Evolutionary conservation across 2,888 invertebrate species (phyloP).

Genomic region (Plemyria rubiginata): DNA sequence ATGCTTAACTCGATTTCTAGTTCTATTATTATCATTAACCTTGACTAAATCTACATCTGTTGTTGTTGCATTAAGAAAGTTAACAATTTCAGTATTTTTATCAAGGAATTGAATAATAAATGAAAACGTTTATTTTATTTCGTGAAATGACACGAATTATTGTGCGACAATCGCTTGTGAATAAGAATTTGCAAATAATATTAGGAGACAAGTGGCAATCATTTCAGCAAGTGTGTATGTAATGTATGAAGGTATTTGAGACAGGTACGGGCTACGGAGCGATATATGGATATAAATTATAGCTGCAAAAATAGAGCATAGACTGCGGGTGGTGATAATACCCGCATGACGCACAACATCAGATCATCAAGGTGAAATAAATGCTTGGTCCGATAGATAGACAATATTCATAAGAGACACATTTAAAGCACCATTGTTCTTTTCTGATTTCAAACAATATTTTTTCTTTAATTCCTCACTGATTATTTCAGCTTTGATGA

Average conservation of each 20-base stretch:
- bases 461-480: neutral
- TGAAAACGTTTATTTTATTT: neutral
- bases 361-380: conserved; percentile 57
- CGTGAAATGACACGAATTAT: neutral
- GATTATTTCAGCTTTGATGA: conserved; percentile 8
- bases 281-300: conserved; percentile 26
- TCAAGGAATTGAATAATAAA: neutral
- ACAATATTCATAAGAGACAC: conserved; percentile 34
- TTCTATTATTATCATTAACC: conserved; percentile 23
- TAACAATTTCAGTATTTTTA: neutral
- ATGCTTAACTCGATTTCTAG: conserved; percentile 16
- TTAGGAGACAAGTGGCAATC: neutral
- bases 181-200: neutral
- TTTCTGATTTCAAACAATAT: neutral
- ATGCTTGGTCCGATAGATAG: conserved; percentile 49
- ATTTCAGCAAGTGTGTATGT: neutral
- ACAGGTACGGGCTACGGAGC: conserved; percentile 14
- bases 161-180: neutral
- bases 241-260: conserved; percentile 19
- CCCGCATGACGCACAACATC: conserved; percentile 56
- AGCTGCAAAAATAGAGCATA: conserved; percentile 29
- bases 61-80: conserved; percentile 6
- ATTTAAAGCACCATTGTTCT: conserved; percentile 33
- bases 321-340: conserved; percentile 48
- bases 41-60: conserved; percentile 23